Conservation (phyloP, 2,888 invertebrate species). For the Nephrotoma flavescens region DNA sequence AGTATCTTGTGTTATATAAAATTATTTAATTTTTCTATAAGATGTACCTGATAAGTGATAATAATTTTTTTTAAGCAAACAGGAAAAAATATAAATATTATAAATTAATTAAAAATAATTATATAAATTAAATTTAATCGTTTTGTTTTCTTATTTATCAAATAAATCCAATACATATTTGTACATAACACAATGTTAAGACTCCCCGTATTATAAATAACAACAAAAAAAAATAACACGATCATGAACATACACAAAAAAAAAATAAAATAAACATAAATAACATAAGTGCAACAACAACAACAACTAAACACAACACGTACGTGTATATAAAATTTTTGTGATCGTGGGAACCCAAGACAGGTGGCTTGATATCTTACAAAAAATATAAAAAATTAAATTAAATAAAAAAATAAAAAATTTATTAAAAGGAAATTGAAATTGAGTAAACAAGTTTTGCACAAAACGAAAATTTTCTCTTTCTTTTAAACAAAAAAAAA, state of each 20-base stretch:
- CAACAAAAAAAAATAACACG: not conserved
- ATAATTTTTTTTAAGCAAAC: not conserved
- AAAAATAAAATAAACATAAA: not conserved
- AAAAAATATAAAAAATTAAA: not conserved
- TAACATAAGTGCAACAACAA: not conserved
- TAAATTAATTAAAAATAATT: not conserved
- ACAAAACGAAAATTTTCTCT: not conserved
- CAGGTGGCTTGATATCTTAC: not conserved
- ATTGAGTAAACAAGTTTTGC: conserved; percentile 1
- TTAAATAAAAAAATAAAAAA: not conserved
- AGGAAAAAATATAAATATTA: not conserved
- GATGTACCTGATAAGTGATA: conserved; percentile 4
- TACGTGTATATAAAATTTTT: not conserved
- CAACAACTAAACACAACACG: not conserved
- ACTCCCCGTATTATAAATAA: not conserved
- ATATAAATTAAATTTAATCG: not conserved
- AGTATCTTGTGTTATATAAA: not conserved
- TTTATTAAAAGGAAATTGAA: not conserved
- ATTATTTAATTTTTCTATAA: not conserved
- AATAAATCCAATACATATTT: not conserved
- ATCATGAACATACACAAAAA: not conserved
- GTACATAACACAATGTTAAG: not conserved
- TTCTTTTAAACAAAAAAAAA: not conserved
- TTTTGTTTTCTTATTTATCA: not conserved
- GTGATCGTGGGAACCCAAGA: conserved; percentile 4